phyloP scores from a whole-genome alignment of 2,797 vertebrate species.

The Neoniphon sammara region DNA sequence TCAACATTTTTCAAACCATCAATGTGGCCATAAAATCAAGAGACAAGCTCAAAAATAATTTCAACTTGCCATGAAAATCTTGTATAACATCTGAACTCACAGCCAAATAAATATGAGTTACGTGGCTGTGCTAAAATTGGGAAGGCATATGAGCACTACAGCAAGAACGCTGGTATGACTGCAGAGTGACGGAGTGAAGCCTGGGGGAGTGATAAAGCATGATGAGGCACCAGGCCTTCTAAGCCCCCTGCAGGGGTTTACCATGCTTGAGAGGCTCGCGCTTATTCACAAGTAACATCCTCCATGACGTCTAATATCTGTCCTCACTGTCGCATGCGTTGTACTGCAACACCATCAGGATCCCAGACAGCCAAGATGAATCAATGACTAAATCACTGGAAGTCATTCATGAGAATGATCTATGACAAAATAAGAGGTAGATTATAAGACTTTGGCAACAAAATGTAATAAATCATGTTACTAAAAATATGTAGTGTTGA shows the following conservation, averaged over 20 bases:
- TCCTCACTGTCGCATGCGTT: neutral
- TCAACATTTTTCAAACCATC: neutral
- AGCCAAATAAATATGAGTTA: neutral
- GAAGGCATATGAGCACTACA: neutral
- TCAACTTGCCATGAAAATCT: too few relatives aligned
- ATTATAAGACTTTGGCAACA: conserved; percentile 10
- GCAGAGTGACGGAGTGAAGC: neutral
- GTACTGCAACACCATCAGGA: conserved; percentile 25
- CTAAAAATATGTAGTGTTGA: conserved; percentile 10
- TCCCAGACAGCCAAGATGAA: conserved; percentile 18
- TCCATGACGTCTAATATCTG: conserved; percentile 11
- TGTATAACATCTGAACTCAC: neutral
- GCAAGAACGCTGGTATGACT: neutral
- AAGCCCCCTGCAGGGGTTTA: conserved; percentile 8
- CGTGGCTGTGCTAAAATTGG: conserved; percentile 7
- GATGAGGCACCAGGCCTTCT: conserved; percentile 3
- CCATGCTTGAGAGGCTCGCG: conserved; percentile 16
- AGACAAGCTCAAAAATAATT: neutral
- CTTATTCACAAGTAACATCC: conserved; percentile 19
- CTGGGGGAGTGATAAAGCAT: neutral
- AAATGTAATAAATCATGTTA: neutral
- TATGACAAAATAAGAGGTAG: conserved; percentile 4
- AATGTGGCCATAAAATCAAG: neutral
- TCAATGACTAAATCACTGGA: conserved; percentile 27
- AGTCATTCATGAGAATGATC: neutral